Conservation (phyloP, 1,140 invertebrate genomes). For the Ceratina calcarata region DNA sequence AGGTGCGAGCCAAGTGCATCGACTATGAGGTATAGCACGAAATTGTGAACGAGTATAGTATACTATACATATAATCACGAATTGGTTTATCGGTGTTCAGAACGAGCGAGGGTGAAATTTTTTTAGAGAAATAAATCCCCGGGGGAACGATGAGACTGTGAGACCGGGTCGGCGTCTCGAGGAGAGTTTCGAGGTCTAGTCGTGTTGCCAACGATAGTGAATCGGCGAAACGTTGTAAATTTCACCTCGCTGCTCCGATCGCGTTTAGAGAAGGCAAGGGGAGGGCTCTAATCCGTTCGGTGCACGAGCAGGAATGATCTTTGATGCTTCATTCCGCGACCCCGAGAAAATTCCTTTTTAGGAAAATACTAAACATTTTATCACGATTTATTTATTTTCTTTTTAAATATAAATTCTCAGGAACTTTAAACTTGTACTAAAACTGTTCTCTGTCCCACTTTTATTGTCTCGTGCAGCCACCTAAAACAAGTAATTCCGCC, state of each 20-base stretch:
- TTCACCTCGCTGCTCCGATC: constrained; percentile 53
- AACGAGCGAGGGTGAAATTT: constrained; percentile 57
- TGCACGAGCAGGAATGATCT: constrained; percentile 56
- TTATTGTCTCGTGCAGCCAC: too few relatives aligned
- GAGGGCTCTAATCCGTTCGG: constrained; percentile 43
- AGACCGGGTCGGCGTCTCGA: neutral
- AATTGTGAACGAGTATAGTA: constrained; percentile 22
- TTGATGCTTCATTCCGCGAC: constrained; percentile 47
- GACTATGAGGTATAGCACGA: constrained; percentile 52
- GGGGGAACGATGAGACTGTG: neutral
- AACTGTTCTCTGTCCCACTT: too few relatives aligned
- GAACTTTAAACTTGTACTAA: too few relatives aligned
- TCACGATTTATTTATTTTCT: too few relatives aligned
- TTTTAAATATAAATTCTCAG: too few relatives aligned
- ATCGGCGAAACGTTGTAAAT: neutral
- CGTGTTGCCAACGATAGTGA: neutral
- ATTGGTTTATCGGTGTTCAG: constrained; percentile 23
- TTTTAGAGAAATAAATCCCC: neutral
- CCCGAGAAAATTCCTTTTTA: neutral
- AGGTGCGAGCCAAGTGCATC: constrained; percentile 68
- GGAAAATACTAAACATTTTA: too few relatives aligned
- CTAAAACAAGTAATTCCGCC: neutral
- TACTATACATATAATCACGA: constrained; percentile 21
- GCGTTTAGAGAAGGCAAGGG: constrained; percentile 19
- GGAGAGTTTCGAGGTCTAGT: neutral